A percentile compares a stretch with the other conserved stretches of the same genome.
Evolutionary conservation across 2,888 invertebrate species (phyloP).

Genomic region (Dynastes maya): DNA sequence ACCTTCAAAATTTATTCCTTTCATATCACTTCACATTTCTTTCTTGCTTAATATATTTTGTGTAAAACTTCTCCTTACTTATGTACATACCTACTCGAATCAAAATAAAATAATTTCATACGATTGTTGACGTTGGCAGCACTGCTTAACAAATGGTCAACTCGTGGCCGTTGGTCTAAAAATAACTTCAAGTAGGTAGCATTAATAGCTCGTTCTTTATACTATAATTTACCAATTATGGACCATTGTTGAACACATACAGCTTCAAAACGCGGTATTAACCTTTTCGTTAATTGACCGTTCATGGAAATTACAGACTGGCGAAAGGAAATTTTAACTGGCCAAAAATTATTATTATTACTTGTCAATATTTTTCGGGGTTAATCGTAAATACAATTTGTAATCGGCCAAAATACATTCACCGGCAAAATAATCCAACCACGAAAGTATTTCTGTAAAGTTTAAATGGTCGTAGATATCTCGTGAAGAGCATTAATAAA

Average conservation of each 20-base stretch:
- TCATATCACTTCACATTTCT: no score
- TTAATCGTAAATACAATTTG: no score
- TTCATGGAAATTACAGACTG: neutral
- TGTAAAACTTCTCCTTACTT: no score
- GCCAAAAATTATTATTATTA: neutral
- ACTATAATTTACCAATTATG: conserved; percentile 28
- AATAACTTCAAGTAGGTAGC: conserved; percentile 29
- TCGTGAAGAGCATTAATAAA: no score
- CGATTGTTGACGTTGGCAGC: neutral
- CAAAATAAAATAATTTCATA: neutral
- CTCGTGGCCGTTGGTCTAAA: neutral
- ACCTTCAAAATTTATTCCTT: no score
- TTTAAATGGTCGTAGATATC: no score
- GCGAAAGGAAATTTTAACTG: neutral
- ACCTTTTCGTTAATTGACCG: conserved; percentile 8
- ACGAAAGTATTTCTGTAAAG: no score
- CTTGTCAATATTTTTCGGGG: neutral
- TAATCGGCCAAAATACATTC: no score
- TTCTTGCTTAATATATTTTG: no score
- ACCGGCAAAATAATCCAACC: no score
- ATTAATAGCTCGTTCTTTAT: conserved; percentile 21
- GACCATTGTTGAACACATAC: conserved; percentile 2
- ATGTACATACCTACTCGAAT: neutral
- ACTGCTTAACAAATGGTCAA: neutral
- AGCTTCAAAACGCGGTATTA: conserved; percentile 1